Percentiles rank a stretch among this genome's conserved stretches.
Evolutionary conservation across 2,113 vertebrate genomes (phyloP).

Genomic region (Electrona antarctica): DNA sequence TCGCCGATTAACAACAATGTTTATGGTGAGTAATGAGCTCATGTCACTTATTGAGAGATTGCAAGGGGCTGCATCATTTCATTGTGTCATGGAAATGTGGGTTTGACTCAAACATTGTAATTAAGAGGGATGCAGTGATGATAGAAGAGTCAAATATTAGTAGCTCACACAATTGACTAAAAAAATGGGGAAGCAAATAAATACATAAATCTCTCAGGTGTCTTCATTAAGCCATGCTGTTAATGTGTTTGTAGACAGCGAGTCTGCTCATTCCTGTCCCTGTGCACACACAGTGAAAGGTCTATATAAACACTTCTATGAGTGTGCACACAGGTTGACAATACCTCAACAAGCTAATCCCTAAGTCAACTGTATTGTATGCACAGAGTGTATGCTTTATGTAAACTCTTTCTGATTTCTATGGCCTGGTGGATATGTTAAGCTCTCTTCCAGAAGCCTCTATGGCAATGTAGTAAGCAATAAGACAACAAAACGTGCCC

Average conservation of each 20-base stretch:
- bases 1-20: slow-evolving; percentile 54
- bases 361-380: slow-evolving; percentile 42
- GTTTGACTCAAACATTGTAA: slow-evolving; percentile 22
- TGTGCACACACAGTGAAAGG: slow-evolving; percentile 43
- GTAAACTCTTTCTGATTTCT: slow-evolving; percentile 27
- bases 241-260: background rate
- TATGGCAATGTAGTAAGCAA: background rate
- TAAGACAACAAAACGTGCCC: background rate
- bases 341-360: slow-evolving; percentile 34
- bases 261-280: slow-evolving; percentile 35
- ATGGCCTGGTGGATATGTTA: background rate
- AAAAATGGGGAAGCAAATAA: background rate
- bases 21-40: slow-evolving; percentile 55
- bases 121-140: slow-evolving; percentile 17
- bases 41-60: slow-evolving; percentile 47
- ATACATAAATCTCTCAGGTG: background rate
- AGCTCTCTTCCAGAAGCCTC: background rate
- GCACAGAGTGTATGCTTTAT: slow-evolving; percentile 8
- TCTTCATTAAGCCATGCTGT: slow-evolving; percentile 20
- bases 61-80: slow-evolving; percentile 40
- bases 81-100: slow-evolving; percentile 27
- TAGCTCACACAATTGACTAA: slow-evolving; percentile 1
- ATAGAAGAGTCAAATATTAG: slow-evolving; percentile 21
- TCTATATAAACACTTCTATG: slow-evolving; percentile 35
- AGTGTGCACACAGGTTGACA: slow-evolving; percentile 20